Base-by-base conservation (phyloP, 1,140 invertebrate species). In the Drosophila novamexicana region DNA sequence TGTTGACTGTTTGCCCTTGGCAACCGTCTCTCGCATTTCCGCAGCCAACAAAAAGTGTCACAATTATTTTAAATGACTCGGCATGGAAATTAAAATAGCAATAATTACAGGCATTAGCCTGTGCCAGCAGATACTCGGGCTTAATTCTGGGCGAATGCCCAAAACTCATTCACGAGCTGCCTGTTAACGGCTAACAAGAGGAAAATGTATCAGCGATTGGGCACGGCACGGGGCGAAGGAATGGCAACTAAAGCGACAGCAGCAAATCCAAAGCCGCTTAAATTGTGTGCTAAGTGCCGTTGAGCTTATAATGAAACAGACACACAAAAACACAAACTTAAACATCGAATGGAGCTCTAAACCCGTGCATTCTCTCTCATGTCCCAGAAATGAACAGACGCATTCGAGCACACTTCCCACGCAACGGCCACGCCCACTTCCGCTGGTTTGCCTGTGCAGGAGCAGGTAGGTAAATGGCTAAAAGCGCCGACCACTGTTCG, bases 21-120 rank as follows among this genome's bases (percentile, higher is more conserved):
- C 58, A 62, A 16, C 18, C 39, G 18, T 7, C 65, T 44, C 47
- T 61, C 12, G 52, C 18, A 36, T 18, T 36, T n/a, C 32, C 12
- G 40, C 53, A 44, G 29, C 36, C 10, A 34, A 49, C 32, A 47
- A 45, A 34, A 68, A 69, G 29, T 77, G 79, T 88, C 79, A 84
- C 73, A 77, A 86, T 86, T 86, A 80, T 88, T 86, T 86, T 86
- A 86, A 88, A 86, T 88, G 79, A 86, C 83, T 88, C 66, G 84
- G 62, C 76, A 82, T 69, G 68, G 70, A 86, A 88, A 86, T 86
- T 86, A 83, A 79, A 77, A 83, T 74, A 88, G 83, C 65, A 88
- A 88, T 86, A 72, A 88, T 83, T 82, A 72, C 83, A 88, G 14
- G 14, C 14, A 75, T 58, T 58, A 29, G 72, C 67, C 52, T 69